A percentile compares a stretch with the other conserved stretches of the same genome.
These are phyloP conservation scores for Drosophila kanapiae DNA, from an alignment of 1,140 invertebrate genomes.

Conservation along the genomic window DNA sequence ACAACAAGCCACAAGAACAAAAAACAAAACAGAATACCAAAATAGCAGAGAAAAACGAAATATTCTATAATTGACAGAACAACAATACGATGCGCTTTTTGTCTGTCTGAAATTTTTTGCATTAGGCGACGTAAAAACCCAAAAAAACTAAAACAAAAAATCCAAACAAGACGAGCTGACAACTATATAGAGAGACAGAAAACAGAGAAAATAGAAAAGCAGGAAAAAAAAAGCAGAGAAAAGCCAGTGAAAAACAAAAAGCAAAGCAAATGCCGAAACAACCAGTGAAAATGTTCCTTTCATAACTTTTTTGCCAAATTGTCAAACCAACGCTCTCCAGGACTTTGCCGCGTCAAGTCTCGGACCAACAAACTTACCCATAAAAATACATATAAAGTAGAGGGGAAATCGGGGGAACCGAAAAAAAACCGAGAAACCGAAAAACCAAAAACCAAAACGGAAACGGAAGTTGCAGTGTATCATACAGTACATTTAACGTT, in stretches of 20 bases:
- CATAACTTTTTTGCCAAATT: constrained; percentile 83
- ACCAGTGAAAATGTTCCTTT: constrained; percentile 81
- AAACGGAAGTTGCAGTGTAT: constrained; percentile 48
- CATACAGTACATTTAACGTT: constrained; percentile 59
- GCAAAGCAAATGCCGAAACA: constrained; percentile 54
- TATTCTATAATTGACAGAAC: constrained; percentile 73
- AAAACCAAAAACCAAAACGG: constrained; percentile 44
- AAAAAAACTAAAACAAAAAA: constrained; percentile 22
- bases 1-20: constrained; percentile 25
- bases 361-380: constrained; percentile 67
- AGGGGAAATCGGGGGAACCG: constrained; percentile 28
- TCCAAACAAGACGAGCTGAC: constrained; percentile 34
- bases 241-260: constrained; percentile 34
- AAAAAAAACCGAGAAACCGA: constrained; percentile 23
- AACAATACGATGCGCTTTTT: constrained; percentile 70
- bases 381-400: constrained; percentile 46
- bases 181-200: constrained; percentile 20
- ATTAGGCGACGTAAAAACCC: constrained; percentile 58
- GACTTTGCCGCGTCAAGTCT: constrained; percentile 68
- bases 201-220: constrained; percentile 10
- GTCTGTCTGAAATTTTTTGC: constrained; percentile 76
- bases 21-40: constrained; percentile 19
- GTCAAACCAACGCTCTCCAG: constrained; percentile 83
- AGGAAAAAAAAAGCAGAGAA: constrained; percentile 21
- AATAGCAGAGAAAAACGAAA: constrained; percentile 39